These are phyloP conservation scores for Ictalurus furcatus DNA, from an alignment of 2,113 vertebrate species.

Conservation along the genomic window DNA sequence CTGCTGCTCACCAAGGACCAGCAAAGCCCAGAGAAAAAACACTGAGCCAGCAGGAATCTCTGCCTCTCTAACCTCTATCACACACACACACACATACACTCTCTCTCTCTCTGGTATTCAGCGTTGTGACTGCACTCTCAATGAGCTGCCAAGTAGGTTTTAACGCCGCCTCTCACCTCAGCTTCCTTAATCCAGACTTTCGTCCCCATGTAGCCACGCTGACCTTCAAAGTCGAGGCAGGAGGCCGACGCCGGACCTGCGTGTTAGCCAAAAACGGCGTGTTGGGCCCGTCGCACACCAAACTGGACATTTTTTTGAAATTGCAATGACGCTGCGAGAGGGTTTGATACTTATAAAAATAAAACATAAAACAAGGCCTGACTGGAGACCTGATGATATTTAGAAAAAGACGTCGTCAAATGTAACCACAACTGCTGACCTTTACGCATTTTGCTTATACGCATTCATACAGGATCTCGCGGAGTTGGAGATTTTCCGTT, in stretches of 20 bases:
- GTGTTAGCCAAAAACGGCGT: not conserved
- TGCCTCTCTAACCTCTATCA: conserved; percentile 35
- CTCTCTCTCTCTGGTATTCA: conserved; percentile 31
- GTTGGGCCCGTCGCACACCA: not conserved
- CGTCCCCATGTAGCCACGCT: conserved; percentile 1
- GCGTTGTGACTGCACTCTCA: conserved; percentile 39
- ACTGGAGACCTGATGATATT: no score
- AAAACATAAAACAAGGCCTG: not conserved
- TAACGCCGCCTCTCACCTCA: conserved; percentile 1
- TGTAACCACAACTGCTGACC: no score
- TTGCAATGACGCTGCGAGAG: not conserved
- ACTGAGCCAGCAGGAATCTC: conserved; percentile 51
- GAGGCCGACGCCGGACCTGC: not conserved
- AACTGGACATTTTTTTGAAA: not conserved
- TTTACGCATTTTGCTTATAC: no score
- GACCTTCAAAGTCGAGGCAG: conserved; percentile 28
- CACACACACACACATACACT: not conserved
- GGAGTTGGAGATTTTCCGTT: no score
- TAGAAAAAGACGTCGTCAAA: no score
- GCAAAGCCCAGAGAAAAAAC: conserved; percentile 22
- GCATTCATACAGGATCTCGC: no score
- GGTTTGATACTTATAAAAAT: not conserved
- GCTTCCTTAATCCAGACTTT: conserved; percentile 11
- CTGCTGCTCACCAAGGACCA: conserved; percentile 36
- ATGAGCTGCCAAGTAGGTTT: conserved; percentile 37